Percentiles rank a stretch among this genome's conserved stretches.
Evolutionary conservation across 2,113 vertebrate species (phyloP).

Genomic region (Myxocyprinus asiaticus): DNA sequence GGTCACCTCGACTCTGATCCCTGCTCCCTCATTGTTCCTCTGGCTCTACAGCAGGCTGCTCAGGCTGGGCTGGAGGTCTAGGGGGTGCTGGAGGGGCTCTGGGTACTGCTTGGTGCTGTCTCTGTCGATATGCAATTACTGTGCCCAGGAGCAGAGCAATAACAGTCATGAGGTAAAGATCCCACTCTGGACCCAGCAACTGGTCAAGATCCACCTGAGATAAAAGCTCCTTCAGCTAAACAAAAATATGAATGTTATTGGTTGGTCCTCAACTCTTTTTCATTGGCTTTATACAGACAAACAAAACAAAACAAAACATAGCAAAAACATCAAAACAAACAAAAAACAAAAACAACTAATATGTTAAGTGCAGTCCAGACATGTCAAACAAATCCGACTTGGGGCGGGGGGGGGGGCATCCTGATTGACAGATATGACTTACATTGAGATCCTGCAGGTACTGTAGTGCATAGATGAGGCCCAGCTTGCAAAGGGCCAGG

Average conservation of each 20-base stretch:
- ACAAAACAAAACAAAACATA: too few species aligned
- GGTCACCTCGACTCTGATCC: constrained; percentile 31
- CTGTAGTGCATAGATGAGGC: constrained; percentile 87
- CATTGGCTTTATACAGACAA: too few species aligned
- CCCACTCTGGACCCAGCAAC: constrained; percentile 96
- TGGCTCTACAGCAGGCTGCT: constrained; percentile 60
- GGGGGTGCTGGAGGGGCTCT: constrained; percentile 63
- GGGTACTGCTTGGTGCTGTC: constrained; percentile 87
- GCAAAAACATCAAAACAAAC: too few species aligned
- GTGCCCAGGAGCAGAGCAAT: constrained; percentile 93
- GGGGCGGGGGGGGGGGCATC: too few species aligned
- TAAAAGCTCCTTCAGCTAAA: constrained; percentile 84
- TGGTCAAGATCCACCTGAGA: constrained; percentile 93
- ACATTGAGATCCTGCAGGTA: constrained; percentile 91
- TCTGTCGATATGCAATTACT: constrained; percentile 93
- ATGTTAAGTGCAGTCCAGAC: too few species aligned
- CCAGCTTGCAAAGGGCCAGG: constrained; percentile 92
- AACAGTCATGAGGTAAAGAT: constrained; percentile 98
- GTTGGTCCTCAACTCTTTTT: neutral
- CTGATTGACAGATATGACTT: constrained; percentile 65
- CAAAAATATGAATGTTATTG: neutral
- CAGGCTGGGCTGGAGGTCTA: constrained; percentile 56
- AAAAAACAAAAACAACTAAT: too few species aligned
- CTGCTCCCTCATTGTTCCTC: constrained; percentile 56
- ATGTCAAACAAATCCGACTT: too few species aligned